Evolutionary conservation across 2,797 vertebrate genomes (phyloP).

Genomic region (Neoniphon sammara): DNA sequence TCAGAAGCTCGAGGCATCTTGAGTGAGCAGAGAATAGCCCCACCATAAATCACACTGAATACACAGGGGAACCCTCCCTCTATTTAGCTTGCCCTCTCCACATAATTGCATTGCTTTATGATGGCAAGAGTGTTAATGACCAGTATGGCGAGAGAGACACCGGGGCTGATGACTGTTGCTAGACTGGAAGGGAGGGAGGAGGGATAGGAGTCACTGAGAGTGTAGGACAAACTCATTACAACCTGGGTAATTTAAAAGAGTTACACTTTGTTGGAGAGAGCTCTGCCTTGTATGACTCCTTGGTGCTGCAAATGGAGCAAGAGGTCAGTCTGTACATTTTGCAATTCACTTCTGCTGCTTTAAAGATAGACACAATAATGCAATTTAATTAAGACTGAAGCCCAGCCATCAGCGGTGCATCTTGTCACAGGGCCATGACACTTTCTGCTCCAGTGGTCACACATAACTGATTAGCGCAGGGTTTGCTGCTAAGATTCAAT

Average conservation of each 20-base stretch:
- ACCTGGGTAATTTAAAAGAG: constrained; percentile 45
- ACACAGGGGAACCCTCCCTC: constrained; percentile 66
- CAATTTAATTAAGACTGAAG: constrained; percentile 57
- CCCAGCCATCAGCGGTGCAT: constrained; percentile 21
- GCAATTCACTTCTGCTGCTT: constrained; percentile 49
- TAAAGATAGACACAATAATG: constrained; percentile 30
- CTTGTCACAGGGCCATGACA: constrained; percentile 21
- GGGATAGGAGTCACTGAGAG: constrained; percentile 57
- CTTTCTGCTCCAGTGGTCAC: constrained; percentile 44
- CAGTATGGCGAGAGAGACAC: constrained; percentile 68
- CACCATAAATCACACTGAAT: constrained; percentile 79
- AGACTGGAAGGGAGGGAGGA: constrained; percentile 49
- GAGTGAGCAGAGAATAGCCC: constrained; percentile 75
- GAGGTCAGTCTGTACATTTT: constrained; percentile 12
- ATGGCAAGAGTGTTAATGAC: constrained; percentile 81
- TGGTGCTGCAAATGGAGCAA: constrained; percentile 21
- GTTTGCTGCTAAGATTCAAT: constrained; percentile 35
- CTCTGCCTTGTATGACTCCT: constrained; percentile 43
- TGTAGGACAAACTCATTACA: constrained; percentile 67
- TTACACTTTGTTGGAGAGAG: constrained; percentile 39
- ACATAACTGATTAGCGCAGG: constrained; percentile 49
- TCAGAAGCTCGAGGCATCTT: constrained; percentile 67
- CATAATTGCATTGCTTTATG: constrained; percentile 84
- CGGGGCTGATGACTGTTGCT: constrained; percentile 49
- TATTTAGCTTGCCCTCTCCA: constrained; percentile 71